Percentiles rank a stretch among this genome's conserved stretches.
phyloP scores from a whole-genome alignment of 2,797 vertebrate genomes.

The Anguilla pacifica region DNA sequence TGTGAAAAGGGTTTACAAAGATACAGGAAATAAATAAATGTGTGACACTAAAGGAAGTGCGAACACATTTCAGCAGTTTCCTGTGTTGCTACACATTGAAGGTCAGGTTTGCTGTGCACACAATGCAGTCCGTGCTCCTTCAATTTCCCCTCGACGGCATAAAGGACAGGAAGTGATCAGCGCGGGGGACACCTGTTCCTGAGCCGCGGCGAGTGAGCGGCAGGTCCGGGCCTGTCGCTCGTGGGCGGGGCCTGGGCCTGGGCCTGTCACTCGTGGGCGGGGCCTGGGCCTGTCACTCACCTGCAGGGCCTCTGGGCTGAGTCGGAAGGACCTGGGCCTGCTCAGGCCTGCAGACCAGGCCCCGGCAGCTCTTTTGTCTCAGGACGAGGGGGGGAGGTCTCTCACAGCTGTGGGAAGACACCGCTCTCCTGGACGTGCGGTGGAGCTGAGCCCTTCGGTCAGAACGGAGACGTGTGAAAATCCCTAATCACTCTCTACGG shows the following conservation, averaged over 20 bases:
- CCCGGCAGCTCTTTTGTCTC: not conserved
- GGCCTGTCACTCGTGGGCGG: not conserved
- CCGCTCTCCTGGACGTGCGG: not conserved
- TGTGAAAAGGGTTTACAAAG: not conserved
- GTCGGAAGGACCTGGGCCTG: not conserved
- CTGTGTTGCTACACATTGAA: not conserved
- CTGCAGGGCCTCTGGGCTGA: not conserved
- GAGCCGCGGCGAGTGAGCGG: not conserved
- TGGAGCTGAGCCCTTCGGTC: not conserved
- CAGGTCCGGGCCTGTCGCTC: constrained; percentile 13
- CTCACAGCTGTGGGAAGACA: constrained; percentile 16
- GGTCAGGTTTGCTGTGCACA: not conserved
- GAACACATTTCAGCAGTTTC: not conserved
- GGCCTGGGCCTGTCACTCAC: not conserved
- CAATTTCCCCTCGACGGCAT: not conserved
- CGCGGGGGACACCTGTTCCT: not conserved
- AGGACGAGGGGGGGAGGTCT: not conserved
- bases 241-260: not conserved
- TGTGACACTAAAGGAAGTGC: not conserved
- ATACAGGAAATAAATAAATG: not conserved
- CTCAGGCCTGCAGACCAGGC: not conserved
- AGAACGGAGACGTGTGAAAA: not conserved
- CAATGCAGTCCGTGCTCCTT: not conserved
- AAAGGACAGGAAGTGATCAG: constrained; percentile 10
- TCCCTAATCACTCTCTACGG: not conserved